Percentiles rank a stretch among this genome's conserved stretches.
Evolutionary conservation across 2,888 invertebrate species (phyloP).

Genomic region (Conchocele bisecta): DNA sequence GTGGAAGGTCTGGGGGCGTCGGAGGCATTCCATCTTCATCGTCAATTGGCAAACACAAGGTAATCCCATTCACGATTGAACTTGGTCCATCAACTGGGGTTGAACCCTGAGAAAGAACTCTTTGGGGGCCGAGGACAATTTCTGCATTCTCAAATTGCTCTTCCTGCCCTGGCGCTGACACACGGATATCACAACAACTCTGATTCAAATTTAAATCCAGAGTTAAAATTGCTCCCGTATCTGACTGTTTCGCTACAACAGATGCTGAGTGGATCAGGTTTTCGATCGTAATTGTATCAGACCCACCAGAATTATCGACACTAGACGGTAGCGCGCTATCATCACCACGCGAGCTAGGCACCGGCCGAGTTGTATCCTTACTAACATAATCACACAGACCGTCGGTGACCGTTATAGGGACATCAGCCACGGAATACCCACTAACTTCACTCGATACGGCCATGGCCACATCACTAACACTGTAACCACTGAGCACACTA

Average conservation of each 20-base stretch:
- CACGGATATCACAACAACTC: too few species aligned
- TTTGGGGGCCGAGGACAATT: too few species aligned
- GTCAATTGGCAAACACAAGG: slow-evolving; percentile 1
- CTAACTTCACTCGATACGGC: not conserved
- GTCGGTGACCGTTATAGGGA: not conserved
- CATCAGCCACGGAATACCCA: slow-evolving; percentile 2
- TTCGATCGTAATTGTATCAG: slow-evolving; percentile 58
- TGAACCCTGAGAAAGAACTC: not conserved
- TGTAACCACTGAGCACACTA: not conserved
- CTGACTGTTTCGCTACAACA: too few species aligned
- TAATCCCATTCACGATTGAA: slow-evolving; percentile 11
- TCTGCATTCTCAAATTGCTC: too few species aligned
- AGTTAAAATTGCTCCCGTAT: too few species aligned
- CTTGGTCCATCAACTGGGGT: slow-evolving; percentile 17
- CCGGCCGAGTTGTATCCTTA: slow-evolving; percentile 18
- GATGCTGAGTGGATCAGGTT: too few species aligned
- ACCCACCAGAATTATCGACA: slow-evolving; percentile 73
- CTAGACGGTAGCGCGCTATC: slow-evolving; percentile 68
- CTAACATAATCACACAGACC: slow-evolving; percentile 20
- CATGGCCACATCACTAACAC: not conserved
- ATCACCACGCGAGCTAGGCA: slow-evolving; percentile 52
- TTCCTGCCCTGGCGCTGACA: too few species aligned
- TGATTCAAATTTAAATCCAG: too few species aligned
- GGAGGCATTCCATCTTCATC: not conserved
- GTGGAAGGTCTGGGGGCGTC: slow-evolving; percentile 73